These are phyloP conservation scores for Neocrepidodera transversa DNA, from an alignment of 2,888 invertebrate genomes.

Conservation along the genomic window DNA sequence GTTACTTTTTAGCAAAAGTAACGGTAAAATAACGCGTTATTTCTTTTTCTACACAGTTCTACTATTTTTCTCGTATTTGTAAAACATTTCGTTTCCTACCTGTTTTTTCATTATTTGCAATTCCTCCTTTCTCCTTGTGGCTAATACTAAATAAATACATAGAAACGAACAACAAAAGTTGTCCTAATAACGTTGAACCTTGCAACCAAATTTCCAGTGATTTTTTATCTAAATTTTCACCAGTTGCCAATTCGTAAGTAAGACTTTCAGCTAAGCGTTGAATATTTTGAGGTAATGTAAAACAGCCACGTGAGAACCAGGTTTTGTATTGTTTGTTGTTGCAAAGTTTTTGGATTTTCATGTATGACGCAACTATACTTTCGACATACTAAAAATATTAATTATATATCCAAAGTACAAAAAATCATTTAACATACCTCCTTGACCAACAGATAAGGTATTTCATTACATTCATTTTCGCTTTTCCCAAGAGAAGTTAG, in stretches of 20 bases:
- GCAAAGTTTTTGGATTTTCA: constrained; percentile 70
- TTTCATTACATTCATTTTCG: constrained; percentile 63
- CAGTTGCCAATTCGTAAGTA: constrained; percentile 62
- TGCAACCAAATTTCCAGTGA: constrained; percentile 63
- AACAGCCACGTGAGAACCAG: constrained; percentile 69
- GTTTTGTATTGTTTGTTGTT: constrained; percentile 64
- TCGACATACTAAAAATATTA: constrained; percentile 69
- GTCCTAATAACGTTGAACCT: constrained; percentile 61
- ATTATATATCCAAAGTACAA: not conserved
- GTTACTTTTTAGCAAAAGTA: too few species aligned
- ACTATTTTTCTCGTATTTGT: too few species aligned
- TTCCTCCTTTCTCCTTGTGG: constrained; percentile 59
- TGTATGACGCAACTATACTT: constrained; percentile 77
- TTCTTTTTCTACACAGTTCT: too few species aligned
- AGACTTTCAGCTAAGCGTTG: constrained; percentile 67
- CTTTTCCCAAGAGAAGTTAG: constrained; percentile 67
- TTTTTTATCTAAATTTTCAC: constrained; percentile 56
- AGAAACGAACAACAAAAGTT: constrained; percentile 63
- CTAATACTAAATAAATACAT: constrained; percentile 64
- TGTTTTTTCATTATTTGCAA: constrained; percentile 39
- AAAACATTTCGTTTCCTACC: too few species aligned
- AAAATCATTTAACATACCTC: constrained; percentile 60
- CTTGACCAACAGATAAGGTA: constrained; percentile 69
- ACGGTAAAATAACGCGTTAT: too few species aligned
- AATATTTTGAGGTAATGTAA: constrained; percentile 64